phyloP scores from a whole-genome alignment of 2,888 invertebrate species.

The Drosophila colorata region DNA sequence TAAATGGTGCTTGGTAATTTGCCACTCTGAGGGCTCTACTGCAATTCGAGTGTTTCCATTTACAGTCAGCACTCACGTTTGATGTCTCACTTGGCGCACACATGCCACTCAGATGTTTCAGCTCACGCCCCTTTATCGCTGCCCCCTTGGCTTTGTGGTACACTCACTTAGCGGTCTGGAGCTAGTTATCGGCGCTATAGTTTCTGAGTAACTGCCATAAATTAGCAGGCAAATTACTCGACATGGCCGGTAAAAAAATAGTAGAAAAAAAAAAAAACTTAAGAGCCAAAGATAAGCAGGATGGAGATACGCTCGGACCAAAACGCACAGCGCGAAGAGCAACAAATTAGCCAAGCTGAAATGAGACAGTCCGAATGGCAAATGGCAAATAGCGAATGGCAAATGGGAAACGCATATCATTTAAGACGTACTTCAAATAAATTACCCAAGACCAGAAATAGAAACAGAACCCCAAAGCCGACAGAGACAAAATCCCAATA shows the following conservation, averaged over 20 bases:
- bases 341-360: constrained; percentile 68
- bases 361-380: constrained; percentile 57
- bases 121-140: not conserved
- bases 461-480: constrained; percentile 46
- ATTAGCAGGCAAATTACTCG: constrained; percentile 58
- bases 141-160: constrained; percentile 17
- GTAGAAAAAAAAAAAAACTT: constrained; percentile 35
- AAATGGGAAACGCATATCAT: constrained; percentile 71
- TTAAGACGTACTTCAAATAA: constrained; percentile 74
- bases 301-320: constrained; percentile 37
- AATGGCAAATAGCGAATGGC: constrained; percentile 55
- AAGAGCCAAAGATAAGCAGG: constrained; percentile 64
- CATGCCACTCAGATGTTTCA: constrained; percentile 33
- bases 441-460: constrained; percentile 66
- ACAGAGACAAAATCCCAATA: constrained; percentile 34
- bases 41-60: constrained; percentile 37
- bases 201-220: constrained; percentile 73
- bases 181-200: constrained; percentile 60
- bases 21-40: constrained; percentile 6
- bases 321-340: constrained; percentile 25
- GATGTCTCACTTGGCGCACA: constrained; percentile 65
- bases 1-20: too few relatives aligned
- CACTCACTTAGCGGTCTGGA: constrained; percentile 19
- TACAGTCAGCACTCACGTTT: constrained; percentile 51
- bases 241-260: constrained; percentile 59